A percentile compares a stretch with the other conserved stretches of the same genome.
Conservation (phyloP, 1,140 invertebrate genomes). For the Drosophila repletoides region DNA sequence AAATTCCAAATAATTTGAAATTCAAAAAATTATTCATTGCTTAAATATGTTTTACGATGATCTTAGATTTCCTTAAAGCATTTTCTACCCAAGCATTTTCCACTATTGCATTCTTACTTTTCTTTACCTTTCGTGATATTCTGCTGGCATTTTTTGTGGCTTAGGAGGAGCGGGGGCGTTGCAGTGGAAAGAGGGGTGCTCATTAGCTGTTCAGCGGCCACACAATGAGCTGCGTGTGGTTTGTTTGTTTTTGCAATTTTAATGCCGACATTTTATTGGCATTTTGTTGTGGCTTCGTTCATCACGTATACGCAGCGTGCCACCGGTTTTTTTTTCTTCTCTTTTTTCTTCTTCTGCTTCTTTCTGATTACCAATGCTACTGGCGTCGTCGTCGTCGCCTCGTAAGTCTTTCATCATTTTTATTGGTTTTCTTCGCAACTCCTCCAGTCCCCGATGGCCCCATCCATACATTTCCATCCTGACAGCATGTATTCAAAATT, state of each 20-base stretch:
- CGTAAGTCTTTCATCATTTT: constrained; percentile 76
- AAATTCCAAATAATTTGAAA: no score
- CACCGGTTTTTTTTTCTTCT: background rate
- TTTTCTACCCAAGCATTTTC: no score
- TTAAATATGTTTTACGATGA: no score
- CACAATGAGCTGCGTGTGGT: constrained; percentile 13
- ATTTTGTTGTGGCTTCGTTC: constrained; percentile 45
- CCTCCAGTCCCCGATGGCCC: background rate
- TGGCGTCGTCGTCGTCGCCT: background rate
- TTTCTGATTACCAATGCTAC: constrained; percentile 20
- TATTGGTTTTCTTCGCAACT: constrained; percentile 41
- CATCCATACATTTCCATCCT: constrained; percentile 2
- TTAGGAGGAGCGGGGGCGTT: background rate
- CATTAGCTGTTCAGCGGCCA: constrained; percentile 1
- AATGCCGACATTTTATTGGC: constrained; percentile 63
- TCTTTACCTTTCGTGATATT: no score
- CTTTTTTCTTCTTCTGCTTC: background rate
- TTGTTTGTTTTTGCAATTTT: constrained; percentile 63
- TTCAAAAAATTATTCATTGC: no score
- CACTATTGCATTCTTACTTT: no score
- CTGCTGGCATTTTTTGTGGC: background rate
- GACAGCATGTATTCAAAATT: constrained; percentile 49
- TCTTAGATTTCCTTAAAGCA: no score
- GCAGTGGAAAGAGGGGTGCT: no score
- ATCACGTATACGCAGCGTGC: constrained; percentile 61